Evolutionary conservation across 2,797 vertebrate genomes (phyloP), one percentile per base, ranked within the genome.

Genomic region (Scleropages formosus): DNA sequence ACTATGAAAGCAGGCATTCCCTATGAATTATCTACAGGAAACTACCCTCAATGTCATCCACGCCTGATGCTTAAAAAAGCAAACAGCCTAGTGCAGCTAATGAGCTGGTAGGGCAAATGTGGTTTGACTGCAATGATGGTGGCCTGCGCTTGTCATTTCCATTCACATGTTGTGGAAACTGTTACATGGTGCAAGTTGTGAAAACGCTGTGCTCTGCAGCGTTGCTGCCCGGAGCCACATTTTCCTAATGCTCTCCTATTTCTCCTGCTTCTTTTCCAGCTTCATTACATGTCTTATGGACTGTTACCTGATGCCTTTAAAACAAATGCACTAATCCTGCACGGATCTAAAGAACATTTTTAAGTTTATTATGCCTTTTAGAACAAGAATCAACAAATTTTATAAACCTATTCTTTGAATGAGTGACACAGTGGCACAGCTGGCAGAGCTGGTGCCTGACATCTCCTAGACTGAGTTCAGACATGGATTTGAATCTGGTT

Each of bases 91-190:
- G 61, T 39, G 73, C 70, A 65, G 10, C 49, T 78, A 78, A 78
- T 58, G 67, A 78, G 66, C 67, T 22, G 67, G 56, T 75, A 10
- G 31, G 73, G 26, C 60, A 20, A 18, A 72, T 75, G 77, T 49
- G 77, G 77, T 75, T 78, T 75, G 63, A 71, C 24, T 58, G n/a
- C 39, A 31, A 67, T 26, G 73, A 65, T 78, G n/a, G 27, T 47
- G 24, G 18, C 31, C 66, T n/a, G 66, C 18, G 58, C 16, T 60
- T 64, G 77, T 69, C 66, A 62, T 75, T 68, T 44, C 20, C 60
- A 60, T 71, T 20, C 70, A 77, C 46, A 58, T 70, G 20, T 61
- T 1, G 56, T 70, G 75, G 44, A 71, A 62, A 63, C 46, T 24
- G 67, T 71, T 61, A 69, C 75, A 31, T 26, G 18, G 66, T 7